Base-by-base conservation (phyloP, 2,888 invertebrate genomes). In the Ochropleura plecta region DNA sequence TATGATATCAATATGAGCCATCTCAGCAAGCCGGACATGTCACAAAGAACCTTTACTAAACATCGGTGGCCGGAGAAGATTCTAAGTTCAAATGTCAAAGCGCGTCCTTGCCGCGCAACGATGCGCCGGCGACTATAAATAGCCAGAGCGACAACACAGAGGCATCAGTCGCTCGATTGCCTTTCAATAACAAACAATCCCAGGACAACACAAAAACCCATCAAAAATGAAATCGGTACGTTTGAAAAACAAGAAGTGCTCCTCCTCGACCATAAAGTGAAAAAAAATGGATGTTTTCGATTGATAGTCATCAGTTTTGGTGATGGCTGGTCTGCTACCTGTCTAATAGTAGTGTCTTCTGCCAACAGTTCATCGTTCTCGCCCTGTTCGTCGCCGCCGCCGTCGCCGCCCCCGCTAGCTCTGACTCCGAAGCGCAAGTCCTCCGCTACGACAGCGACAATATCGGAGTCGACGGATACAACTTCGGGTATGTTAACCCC, bases 221-320 rank as follows among this genome's bases (percentile, higher is more conserved):
- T 78, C 79, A 71, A 96, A 94, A 94, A 96, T 96, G 96, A 96
- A 96, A 95, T 94, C 93, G 94, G 96, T 96, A 95, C 92, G 95
- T 95, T 86, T 69, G 53, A 14, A 76, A 66, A 78, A 68, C 20
- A 6, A 53, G 62, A 57, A 82, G 75, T 82, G 67, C 64, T 67
- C 65, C 60, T 68, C 14, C 66, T 57, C 14, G 4, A 49, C 16
- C 5, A 16, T 42, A 16, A 40, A 42, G 64, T 78, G 64, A 42
- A 65, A 65, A 42, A 57, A 73, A 48, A 46, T 6, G 16, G 40
- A 51, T 66, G 30, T 12, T 53, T 49, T 16, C 0, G 51, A 64
- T 53, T 14, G 3, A n/a, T 44, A 12, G 0, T 46, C 20, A 53
- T 62, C 20, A 69, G 48, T 44, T 59, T 59, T 44, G 40, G 53